Percentiles rank a stretch among this genome's conserved stretches.
Evolutionary conservation across 2,797 vertebrate genomes (phyloP).

Genomic region (Myotis findleyi): DNA sequence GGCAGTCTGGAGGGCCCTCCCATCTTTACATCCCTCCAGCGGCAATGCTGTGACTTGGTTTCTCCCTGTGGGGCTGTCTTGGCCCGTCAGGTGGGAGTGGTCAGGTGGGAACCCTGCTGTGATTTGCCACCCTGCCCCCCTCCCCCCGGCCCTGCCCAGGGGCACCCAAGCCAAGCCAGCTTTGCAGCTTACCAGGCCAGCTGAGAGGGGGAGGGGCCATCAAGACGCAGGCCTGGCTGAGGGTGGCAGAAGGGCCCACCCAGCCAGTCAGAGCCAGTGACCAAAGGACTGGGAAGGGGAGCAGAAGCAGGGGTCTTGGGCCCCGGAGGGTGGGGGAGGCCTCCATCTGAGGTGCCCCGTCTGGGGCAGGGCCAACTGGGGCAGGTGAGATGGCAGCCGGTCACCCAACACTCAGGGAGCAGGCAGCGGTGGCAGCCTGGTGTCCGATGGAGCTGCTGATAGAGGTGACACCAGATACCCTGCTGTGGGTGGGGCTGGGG

Average conservation of each 20-base stretch:
- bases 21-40: neutral
- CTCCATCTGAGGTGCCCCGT: neutral
- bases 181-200: neutral
- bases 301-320: neutral
- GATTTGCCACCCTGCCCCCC: neutral
- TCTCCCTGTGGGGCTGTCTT: neutral
- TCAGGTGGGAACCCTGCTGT: neutral
- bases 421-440: conserved; percentile 4
- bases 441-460: conserved; percentile 71
- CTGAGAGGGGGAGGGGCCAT: neutral
- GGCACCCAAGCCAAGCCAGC: neutral
- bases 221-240: neutral
- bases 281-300: neutral
- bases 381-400: conserved; percentile 43
- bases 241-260: neutral
- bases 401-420: conserved; percentile 61
- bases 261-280: neutral
- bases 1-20: neutral
- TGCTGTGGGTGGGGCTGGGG: neutral
- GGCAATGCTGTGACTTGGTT: neutral
- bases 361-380: conserved; percentile 66
- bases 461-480: conserved; percentile 68
- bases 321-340: neutral
- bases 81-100: neutral
- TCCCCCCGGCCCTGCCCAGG: neutral